Conservation (phyloP, 2,113 vertebrate species). For the Vombatus ursinus region DNA sequence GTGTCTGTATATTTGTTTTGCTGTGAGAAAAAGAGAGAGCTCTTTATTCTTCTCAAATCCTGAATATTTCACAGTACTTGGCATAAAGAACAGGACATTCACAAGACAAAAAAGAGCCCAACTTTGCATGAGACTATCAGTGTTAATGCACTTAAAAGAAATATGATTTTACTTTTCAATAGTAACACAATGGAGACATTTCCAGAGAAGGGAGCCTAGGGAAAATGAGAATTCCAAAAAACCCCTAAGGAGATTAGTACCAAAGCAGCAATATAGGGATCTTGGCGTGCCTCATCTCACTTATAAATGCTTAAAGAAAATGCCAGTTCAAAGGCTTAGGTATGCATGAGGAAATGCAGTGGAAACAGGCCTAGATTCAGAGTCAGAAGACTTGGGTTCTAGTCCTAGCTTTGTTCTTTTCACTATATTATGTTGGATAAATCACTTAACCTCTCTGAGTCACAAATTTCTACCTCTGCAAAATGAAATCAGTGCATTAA, state of each 20-base stretch:
- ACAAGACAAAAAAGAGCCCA: conserved; percentile 46
- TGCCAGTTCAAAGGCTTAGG: not conserved
- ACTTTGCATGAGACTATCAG: conserved; percentile 46
- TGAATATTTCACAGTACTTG: conserved; percentile 37
- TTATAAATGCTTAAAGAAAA: conserved; percentile 40
- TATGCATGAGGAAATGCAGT: not conserved
- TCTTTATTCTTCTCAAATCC: conserved; percentile 56
- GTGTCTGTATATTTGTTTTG: conserved; percentile 8
- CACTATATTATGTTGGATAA: not conserved
- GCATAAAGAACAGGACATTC: conserved; percentile 43
- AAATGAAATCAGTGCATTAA: not conserved
- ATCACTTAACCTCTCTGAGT: not conserved
- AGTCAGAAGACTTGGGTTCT: not conserved
- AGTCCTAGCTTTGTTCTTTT: not conserved
- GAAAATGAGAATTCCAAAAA: not conserved
- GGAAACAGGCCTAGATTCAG: not conserved
- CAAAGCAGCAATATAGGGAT: not conserved
- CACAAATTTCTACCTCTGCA: not conserved
- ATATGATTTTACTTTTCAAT: conserved; percentile 30
- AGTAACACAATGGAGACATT: not conserved
- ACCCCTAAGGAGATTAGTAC: not conserved
- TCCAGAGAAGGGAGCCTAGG: not conserved
- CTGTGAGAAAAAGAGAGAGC: not conserved
- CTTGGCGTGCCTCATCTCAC: not conserved
- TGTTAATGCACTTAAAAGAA: conserved; percentile 48